Evolutionary conservation across 1,140 invertebrate genomes (phyloP).

Genomic region (Apocrypta bakeri): DNA sequence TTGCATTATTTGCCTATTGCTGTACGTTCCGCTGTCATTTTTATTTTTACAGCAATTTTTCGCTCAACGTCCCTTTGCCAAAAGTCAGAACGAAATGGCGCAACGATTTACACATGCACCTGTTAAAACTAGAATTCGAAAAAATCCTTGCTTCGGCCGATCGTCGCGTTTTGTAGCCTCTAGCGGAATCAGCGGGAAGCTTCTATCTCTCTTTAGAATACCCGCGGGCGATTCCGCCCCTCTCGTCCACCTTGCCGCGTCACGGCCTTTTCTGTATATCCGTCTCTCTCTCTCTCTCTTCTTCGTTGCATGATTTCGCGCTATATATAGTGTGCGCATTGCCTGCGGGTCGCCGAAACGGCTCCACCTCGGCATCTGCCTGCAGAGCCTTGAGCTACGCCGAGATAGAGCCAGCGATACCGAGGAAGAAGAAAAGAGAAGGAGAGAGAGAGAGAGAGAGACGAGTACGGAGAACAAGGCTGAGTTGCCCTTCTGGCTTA

Average conservation of each 20-base stretch:
- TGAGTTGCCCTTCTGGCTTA: neutral
- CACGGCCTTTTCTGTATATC: slow-evolving; percentile 28
- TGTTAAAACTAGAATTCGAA: neutral
- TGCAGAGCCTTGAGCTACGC: slow-evolving; percentile 63
- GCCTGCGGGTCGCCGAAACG: slow-evolving; percentile 65
- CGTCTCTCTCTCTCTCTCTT: slow-evolving; percentile 42
- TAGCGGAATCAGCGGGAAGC: neutral
- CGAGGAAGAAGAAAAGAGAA: neutral
- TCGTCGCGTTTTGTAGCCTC: neutral
- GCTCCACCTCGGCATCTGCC: slow-evolving; percentile 66
- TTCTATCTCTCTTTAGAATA: neutral
- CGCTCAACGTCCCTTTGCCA: too few species aligned
- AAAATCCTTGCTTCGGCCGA: neutral
- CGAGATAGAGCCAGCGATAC: slow-evolving; percentile 9
- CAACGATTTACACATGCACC: too few species aligned
- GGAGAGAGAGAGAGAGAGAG: too few species aligned
- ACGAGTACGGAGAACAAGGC: neutral
- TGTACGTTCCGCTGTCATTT: neutral
- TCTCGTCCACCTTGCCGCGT: slow-evolving; percentile 37
- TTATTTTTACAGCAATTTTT: too few species aligned
- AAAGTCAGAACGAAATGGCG: too few species aligned
- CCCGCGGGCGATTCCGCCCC: slow-evolving; percentile 44
- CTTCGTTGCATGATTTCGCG: slow-evolving; percentile 62
- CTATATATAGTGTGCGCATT: neutral
- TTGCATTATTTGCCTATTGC: neutral